Conservation (phyloP, 2,888 invertebrate species). For the Zaprionus obscuricornis region DNA sequence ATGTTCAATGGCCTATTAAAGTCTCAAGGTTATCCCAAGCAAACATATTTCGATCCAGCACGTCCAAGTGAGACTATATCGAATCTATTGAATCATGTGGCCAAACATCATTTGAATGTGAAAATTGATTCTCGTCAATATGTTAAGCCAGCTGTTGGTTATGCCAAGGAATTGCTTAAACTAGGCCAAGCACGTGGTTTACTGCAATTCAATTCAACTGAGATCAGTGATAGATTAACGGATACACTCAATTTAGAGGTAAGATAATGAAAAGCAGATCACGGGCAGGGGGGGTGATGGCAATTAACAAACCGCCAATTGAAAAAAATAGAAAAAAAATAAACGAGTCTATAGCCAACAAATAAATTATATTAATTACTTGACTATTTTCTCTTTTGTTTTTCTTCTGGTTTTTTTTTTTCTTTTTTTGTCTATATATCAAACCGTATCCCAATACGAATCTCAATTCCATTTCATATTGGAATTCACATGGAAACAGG, state of each 20-base stretch:
- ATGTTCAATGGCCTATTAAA: conserved; percentile 90
- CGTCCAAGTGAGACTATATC: conserved; percentile 89
- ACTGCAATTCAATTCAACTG: conserved; percentile 88
- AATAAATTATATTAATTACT: conserved; percentile 72
- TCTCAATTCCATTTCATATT: background rate
- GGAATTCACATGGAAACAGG: conserved; percentile 72
- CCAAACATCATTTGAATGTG: conserved; percentile 88
- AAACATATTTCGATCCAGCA: conserved; percentile 87
- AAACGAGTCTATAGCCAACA: conserved; percentile 35
- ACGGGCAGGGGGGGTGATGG: background rate
- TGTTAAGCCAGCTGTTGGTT: conserved; percentile 89
- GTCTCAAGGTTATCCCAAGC: conserved; percentile 89
- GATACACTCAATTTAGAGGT: conserved; percentile 91
- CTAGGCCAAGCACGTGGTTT: conserved; percentile 89
- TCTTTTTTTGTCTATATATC: too few species aligned
- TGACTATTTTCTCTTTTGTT: conserved; percentile 57
- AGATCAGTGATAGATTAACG: conserved; percentile 89
- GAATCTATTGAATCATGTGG: conserved; percentile 87
- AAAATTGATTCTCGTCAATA: conserved; percentile 89
- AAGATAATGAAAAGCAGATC: conserved; percentile 33
- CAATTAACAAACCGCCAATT: conserved; percentile 22
- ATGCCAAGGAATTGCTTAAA: conserved; percentile 88
- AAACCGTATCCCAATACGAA: conserved; percentile 6
- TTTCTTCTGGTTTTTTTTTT: conserved; percentile 26
- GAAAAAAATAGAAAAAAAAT: background rate